phyloP scores from a whole-genome alignment of 2,797 vertebrate species.

The Hafferia zeledoni region DNA sequence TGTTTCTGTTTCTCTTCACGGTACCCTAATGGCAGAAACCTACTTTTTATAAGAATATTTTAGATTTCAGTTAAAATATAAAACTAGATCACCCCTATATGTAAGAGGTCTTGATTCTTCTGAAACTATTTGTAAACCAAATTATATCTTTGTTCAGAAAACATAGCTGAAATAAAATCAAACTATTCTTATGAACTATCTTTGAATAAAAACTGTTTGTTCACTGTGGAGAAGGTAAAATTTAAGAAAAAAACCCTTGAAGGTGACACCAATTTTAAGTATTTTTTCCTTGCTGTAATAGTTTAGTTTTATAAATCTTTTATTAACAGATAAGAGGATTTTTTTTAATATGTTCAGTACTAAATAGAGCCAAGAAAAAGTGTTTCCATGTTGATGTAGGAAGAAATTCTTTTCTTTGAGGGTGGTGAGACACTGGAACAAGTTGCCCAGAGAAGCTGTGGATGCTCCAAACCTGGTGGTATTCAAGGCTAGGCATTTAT shows the following conservation, averaged over 20 bases:
- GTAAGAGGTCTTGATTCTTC: not conserved
- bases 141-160: not conserved
- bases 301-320: not conserved
- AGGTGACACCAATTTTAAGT: not conserved
- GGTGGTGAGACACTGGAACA: not conserved
- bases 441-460: not conserved
- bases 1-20: not conserved
- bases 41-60: not conserved
- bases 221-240: not conserved
- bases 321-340: not conserved
- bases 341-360: not conserved
- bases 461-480: not conserved
- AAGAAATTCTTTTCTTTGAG: not conserved
- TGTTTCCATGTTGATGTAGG: not conserved
- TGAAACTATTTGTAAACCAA: not conserved
- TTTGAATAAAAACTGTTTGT: not conserved
- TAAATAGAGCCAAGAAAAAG: not conserved
- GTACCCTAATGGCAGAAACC: not conserved
- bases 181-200: not conserved
- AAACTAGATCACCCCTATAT: not conserved
- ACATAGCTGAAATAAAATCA: not conserved
- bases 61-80: not conserved
- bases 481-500: not conserved
- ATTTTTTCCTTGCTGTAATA: not conserved
- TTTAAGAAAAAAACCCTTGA: not conserved